Percentiles rank a stretch among this genome's conserved stretches.
phyloP scores from a whole-genome alignment of 2,113 vertebrate genomes.

The Odobenus rosmarus region DNA sequence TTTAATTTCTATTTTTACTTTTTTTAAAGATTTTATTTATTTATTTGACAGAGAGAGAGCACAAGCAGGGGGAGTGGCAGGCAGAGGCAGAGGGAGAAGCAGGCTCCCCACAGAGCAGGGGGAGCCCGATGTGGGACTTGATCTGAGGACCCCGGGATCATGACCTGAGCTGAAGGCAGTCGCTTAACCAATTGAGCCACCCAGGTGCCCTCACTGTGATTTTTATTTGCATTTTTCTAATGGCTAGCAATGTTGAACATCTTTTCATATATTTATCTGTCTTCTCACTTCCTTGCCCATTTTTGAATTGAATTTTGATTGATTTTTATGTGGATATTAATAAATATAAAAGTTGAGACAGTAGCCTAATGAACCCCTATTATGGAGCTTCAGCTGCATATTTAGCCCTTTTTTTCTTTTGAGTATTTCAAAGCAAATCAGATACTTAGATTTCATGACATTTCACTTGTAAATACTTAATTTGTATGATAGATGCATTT shows the following conservation, averaged over 20 bases:
- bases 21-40: no score
- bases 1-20: no score
- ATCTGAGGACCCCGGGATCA: no score
- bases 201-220: neutral
- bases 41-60: no score
- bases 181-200: no score
- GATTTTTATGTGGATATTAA: neutral
- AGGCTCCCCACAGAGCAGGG: no score
- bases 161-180: no score
- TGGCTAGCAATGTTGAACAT: neutral
- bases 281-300: neutral
- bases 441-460: neutral
- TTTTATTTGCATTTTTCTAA: neutral
- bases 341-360: neutral
- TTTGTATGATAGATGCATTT: neutral
- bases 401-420: constrained; percentile 20
- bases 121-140: no score
- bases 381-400: neutral
- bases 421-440: neutral
- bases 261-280: neutral
- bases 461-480: neutral
- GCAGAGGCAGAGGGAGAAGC: no score
- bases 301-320: neutral
- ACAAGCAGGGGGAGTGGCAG: no score
- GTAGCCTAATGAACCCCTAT: neutral